Conservation (phyloP, 2,797 vertebrate species). For the Pempheris klunzingeri region DNA sequence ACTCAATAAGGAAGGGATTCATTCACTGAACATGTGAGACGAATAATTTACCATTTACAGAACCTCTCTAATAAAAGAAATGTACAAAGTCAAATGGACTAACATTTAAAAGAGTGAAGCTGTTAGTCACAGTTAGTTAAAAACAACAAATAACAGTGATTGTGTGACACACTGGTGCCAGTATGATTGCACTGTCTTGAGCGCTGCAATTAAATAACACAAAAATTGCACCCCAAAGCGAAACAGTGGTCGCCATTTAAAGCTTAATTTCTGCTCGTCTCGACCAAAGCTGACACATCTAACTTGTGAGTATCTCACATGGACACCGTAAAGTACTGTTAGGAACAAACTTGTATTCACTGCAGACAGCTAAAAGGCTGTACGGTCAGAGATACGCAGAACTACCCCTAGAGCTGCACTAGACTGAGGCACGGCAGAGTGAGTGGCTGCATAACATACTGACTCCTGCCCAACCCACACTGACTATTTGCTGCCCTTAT, state of each 20-base stretch:
- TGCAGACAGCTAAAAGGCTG: not conserved
- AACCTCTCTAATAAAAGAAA: not conserved
- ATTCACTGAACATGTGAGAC: not conserved
- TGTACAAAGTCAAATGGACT: not conserved
- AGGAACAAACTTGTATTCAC: not conserved
- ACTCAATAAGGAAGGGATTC: not conserved
- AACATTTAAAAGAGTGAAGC: not conserved
- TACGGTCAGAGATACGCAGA: not conserved
- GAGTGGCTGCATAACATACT: slow-evolving; percentile 9
- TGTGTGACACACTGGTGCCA: not conserved
- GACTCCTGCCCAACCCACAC: slow-evolving; percentile 25
- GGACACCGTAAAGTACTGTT: not conserved
- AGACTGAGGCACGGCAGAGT: not conserved
- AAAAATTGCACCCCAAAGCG: not conserved
- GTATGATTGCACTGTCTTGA: not conserved
- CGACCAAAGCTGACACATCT: not conserved
- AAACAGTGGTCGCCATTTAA: slow-evolving; percentile 13
- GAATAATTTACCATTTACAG: not conserved
- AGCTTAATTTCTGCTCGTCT: not conserved
- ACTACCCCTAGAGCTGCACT: slow-evolving; percentile 1
- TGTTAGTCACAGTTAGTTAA: not conserved
- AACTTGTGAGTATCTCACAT: not conserved
- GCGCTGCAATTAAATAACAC: not conserved
- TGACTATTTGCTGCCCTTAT: slow-evolving; percentile 21
- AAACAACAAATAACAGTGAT: not conserved